Evolutionary conservation across 2,797 vertebrate species (phyloP), one percentile per base, ranked within the genome.

Genomic region (Takifugu ocellatus): DNA sequence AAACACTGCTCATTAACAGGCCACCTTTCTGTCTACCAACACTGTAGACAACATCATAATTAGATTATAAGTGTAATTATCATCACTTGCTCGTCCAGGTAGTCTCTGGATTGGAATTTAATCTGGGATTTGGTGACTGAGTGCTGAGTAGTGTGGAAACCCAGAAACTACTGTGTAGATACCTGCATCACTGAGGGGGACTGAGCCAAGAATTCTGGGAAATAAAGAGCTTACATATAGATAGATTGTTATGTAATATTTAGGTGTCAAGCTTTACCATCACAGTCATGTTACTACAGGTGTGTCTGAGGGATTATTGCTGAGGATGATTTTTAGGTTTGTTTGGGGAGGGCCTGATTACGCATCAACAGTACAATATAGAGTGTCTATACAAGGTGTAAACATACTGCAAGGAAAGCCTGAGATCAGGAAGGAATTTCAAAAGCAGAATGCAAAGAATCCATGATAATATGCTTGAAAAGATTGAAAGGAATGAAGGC

Each of bases 51-150:
- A 27, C 45, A 21, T 6, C 65, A 49, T 84, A 84, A 87, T 87
- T 81, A 86, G 85, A 88, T 88, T 81, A 88, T 66, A 72, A 75
- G 54, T 49, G 54, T 63, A 59, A 63, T 73, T 72, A 68, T 59
- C 81, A 67, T 56, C 60, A 62, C 17, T 72, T 68, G 74, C 77
- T 83, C 74, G 83, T 86, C 84, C 70, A 75, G 70, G 79, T 72
- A 85, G 66, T 74, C 71, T 66, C 42, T 84, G 85, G 87, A 88
- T 88, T 87, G 83, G 67, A 74, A 48, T 64, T 56, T 88, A 89
- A 89, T 85, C 88, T 89, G 88, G 86, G 88, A 89, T 89, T 89
- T 87, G 78, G 64, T 83, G 54, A 63, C 70, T 60, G 66, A 85
- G 68, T 87, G 87, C 87, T 89, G 87, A 89, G 81, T 77, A 55